Base-by-base conservation (phyloP, 64 coral and sea anemone species). In the Acropora tenuis region DNA sequence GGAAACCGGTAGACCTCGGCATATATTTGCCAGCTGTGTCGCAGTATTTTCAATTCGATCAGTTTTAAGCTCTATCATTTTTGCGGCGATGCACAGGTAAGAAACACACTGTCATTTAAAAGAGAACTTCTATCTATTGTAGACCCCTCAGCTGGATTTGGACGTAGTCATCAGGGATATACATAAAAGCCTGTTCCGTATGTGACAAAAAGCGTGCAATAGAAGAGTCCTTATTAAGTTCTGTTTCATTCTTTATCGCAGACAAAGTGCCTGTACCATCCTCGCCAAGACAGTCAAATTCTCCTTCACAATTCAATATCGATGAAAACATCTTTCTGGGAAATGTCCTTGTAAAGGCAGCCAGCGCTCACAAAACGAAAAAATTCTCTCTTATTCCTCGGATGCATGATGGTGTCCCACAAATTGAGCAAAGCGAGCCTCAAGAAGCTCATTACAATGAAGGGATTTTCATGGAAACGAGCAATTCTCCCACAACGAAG, bases 381-480 rank as follows among this genome's bases (percentile, higher is more conserved):
- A 73, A 90, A 3, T 55, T 82, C 48, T 90, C 89, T 4, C 78
- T 82, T 18, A 78, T 78, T 3, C 61, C 63, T 17, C 43, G 82
- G 43, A 43, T 16, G 18, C 61, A 60, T 47, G 72, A 85, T 49
- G 82, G 72, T 5, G 2, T 48, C 1, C 7, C 63, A 71, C 63
- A 69, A 48, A 30, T 85, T 68, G 63, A 85, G 60, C 8, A 85
- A 3, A 72, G 67, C 59, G 80, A 72, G 45, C 17, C 8, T 71
- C 43, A 72, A 5, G 82, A 85, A 72, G 82, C 63, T 19, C 69
- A 82, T 41, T 66, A 82, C 47, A 90, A 90, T 30, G 65, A 20
- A 6, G 71, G 8, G 1, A 73, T 82, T 48, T 81, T 50, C 18
- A 59, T 43, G 40, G 89, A 90, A 52, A 47, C 52, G 17, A 74